phyloP scores from a whole-genome alignment of 2,797 vertebrate species.

The Siniperca undulata region DNA sequence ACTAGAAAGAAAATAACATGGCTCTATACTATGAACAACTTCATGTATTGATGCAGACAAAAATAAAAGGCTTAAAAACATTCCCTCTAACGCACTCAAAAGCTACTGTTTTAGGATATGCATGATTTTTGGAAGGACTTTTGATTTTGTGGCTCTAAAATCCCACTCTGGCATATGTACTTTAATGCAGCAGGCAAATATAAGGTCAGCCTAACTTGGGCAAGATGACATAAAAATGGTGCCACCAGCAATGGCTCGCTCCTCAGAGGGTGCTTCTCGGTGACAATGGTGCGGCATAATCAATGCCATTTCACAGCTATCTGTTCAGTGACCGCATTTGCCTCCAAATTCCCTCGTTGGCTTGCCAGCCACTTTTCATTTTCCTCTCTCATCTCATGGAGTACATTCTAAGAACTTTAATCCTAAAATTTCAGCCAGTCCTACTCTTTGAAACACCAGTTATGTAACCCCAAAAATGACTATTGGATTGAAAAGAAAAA shows the following conservation, averaged over 20 bases:
- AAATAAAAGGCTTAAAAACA: not conserved
- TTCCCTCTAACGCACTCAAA: not conserved
- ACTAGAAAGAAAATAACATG: not conserved
- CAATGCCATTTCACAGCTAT: slow-evolving; percentile 61
- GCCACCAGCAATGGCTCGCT: slow-evolving; percentile 33
- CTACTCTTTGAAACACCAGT: slow-evolving; percentile 56
- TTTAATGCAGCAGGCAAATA: slow-evolving; percentile 45
- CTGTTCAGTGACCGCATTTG: slow-evolving; percentile 44
- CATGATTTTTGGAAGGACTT: slow-evolving; percentile 19
- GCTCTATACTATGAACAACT: not conserved
- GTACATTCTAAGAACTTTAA: slow-evolving; percentile 65
- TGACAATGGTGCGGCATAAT: slow-evolving; percentile 59
- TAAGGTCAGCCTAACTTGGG: slow-evolving; percentile 56
- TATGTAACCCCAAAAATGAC: slow-evolving; percentile 47
- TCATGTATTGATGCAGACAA: not conserved
- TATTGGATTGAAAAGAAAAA: slow-evolving; percentile 41
- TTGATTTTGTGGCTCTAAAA: slow-evolving; percentile 21
- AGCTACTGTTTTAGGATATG: not conserved
- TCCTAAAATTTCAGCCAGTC: slow-evolving; percentile 59
- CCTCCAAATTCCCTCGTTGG: slow-evolving; percentile 68
- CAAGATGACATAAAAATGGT: slow-evolving; percentile 55
- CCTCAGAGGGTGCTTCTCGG: slow-evolving; percentile 45
- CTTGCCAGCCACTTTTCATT: slow-evolving; percentile 49
- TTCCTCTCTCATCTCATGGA: slow-evolving; percentile 37
- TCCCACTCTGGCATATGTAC: slow-evolving; percentile 31